Evolutionary conservation across 2,797 vertebrate genomes (phyloP).

Genomic region (Syngnathus acus): DNA sequence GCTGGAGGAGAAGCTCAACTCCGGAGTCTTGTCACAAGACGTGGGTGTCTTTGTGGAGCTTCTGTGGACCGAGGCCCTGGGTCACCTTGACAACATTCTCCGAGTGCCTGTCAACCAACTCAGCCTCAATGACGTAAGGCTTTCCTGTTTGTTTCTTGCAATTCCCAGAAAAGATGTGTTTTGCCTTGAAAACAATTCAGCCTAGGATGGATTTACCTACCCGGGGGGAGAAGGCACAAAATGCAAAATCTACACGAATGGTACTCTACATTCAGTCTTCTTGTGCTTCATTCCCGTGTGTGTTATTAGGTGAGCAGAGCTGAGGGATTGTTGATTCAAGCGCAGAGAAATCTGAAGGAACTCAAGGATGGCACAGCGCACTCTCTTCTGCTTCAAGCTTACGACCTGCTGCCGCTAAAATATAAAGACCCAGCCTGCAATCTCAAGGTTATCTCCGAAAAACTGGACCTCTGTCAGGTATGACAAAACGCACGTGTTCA

Average conservation of each 20-base stretch:
- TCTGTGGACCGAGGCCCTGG: conserved; percentile 77
- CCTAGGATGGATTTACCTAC: too few species aligned
- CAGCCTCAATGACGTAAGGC: conserved; percentile 76
- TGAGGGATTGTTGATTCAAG: conserved; percentile 74
- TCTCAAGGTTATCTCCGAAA: conserved; percentile 63
- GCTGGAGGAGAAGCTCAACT: conserved; percentile 69
- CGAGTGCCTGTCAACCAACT: conserved; percentile 59
- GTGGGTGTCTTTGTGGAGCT: conserved; percentile 76
- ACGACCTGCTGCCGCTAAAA: conserved; percentile 61
- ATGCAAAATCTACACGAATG: neutral
- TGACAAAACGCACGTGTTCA: neutral
- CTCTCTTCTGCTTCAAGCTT: conserved; percentile 58
- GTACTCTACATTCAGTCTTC: neutral
- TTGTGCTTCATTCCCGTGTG: conserved; percentile 1
- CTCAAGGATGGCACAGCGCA: neutral
- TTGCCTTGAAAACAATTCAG: too few species aligned
- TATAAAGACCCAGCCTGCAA: neutral
- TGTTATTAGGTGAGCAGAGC: conserved; percentile 68
- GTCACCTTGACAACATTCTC: conserved; percentile 63
- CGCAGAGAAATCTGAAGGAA: conserved; percentile 58
- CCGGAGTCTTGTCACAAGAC: conserved; percentile 62
- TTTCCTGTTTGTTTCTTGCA: neutral
- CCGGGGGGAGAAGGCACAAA: neutral
- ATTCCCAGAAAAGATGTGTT: neutral
- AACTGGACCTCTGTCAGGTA: conserved; percentile 76